phyloP scores from a whole-genome alignment of 2,888 invertebrate genomes.

The Eupithecia subumbrata region DNA sequence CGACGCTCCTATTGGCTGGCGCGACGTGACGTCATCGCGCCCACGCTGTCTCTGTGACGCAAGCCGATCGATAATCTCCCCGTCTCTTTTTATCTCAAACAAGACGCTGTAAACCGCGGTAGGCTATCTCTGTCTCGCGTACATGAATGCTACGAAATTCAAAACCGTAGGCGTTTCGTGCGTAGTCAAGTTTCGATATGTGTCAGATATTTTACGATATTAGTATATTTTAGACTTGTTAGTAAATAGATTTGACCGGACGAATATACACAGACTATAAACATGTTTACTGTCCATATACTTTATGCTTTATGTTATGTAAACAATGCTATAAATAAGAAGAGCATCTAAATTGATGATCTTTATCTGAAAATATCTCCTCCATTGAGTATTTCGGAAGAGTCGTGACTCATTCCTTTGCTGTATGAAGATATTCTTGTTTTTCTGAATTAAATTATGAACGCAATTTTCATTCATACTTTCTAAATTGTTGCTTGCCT shows the following conservation, averaged over 20 bases:
- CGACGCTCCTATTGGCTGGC: constrained; percentile 65
- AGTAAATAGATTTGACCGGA: constrained; percentile 62
- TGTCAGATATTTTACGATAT: constrained; percentile 54
- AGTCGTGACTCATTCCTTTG: not conserved
- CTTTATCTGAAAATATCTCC: constrained; percentile 11
- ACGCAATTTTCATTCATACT: constrained; percentile 12
- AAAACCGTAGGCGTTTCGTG: constrained; percentile 77
- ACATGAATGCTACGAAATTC: constrained; percentile 75
- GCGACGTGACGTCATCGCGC: constrained; percentile 79
- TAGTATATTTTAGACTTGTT: constrained; percentile 65
- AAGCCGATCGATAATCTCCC: constrained; percentile 75
- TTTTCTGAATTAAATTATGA: constrained; percentile 2
- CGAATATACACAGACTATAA: constrained; percentile 39
- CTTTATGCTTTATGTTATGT: constrained; percentile 24
- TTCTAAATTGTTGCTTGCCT: not conserved
- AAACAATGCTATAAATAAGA: constrained; percentile 32
- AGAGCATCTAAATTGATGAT: constrained; percentile 13
- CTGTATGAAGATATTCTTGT: not conserved
- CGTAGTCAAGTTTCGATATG: constrained; percentile 62
- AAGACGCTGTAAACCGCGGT: constrained; percentile 25
- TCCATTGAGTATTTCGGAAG: constrained; percentile 22
- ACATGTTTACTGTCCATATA: constrained; percentile 35
- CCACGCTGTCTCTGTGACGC: constrained; percentile 81
- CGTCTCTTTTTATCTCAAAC: constrained; percentile 53
- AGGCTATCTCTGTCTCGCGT: constrained; percentile 60